These are phyloP conservation scores for Puntigrus tetrazona DNA, from an alignment of 2,113 vertebrate genomes.

Conservation along the genomic window DNA sequence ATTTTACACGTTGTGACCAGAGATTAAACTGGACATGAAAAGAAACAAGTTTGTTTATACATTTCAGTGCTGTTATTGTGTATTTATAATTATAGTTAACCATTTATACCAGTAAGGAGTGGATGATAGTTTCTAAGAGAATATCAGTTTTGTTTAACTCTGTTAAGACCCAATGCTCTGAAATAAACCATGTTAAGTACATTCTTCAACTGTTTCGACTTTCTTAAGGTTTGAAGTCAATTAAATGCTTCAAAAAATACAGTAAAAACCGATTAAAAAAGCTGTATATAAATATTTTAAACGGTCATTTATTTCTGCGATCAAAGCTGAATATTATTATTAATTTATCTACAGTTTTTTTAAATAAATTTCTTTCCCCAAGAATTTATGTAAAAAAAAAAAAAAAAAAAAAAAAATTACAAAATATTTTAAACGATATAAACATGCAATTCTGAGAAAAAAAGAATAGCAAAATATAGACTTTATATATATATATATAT, in stretches of 20 bases:
- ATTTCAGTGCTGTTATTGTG: constrained; percentile 61
- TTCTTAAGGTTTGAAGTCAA: not conserved
- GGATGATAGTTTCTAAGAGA: constrained; percentile 42
- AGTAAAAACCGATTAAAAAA: no score
- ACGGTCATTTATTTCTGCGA: not conserved
- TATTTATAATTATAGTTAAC: constrained; percentile 62
- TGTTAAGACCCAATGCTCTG: constrained; percentile 58
- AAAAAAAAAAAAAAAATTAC: no score
- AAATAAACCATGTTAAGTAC: constrained; percentile 67
- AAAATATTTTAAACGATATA: not conserved
- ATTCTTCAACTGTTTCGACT: constrained; percentile 1
- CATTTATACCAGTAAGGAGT: constrained; percentile 53
- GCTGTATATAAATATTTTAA: no score
- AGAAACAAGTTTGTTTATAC: constrained; percentile 35
- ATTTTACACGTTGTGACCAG: constrained; percentile 37
- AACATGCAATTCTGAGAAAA: no score
- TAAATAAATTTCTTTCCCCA: no score
- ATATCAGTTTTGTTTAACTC: constrained; percentile 55
- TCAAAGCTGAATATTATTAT: not conserved
- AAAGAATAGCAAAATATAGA: not conserved
- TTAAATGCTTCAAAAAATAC: no score
- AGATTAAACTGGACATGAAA: constrained; percentile 47
- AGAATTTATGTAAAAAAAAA: no score
- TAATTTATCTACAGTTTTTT: no score
- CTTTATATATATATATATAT: no score